Evolutionary conservation across 2,888 invertebrate species (phyloP).

Genomic region (Meiosimyza decipiens): DNA sequence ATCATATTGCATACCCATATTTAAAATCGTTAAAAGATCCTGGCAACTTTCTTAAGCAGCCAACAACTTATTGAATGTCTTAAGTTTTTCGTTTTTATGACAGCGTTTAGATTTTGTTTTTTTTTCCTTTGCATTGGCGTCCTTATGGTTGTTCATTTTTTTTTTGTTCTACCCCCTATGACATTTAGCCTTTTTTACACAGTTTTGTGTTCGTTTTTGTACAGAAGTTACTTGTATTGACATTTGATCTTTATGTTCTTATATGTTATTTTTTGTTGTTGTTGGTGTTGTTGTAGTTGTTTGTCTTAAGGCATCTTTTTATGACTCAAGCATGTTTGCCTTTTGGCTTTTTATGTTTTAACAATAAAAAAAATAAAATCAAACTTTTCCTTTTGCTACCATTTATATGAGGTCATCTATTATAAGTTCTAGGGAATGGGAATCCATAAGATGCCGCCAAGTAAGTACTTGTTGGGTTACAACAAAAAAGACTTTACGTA

Average conservation of each 20-base stretch:
- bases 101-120: constrained; percentile 58
- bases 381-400: constrained; percentile 51
- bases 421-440: constrained; percentile 47
- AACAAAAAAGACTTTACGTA: constrained; percentile 53
- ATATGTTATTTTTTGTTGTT: constrained; percentile 39
- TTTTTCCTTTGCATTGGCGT: constrained; percentile 41
- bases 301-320: constrained; percentile 65
- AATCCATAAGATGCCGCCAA: not conserved
- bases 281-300: constrained; percentile 49
- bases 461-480: not conserved
- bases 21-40: constrained; percentile 59
- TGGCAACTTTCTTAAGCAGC: constrained; percentile 23
- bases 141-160: constrained; percentile 41
- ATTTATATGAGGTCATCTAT: constrained; percentile 64
- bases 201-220: constrained; percentile 19
- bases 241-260: constrained; percentile 64
- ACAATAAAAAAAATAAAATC: constrained; percentile 67
- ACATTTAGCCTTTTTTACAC: constrained; percentile 13
- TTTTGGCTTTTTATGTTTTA: constrained; percentile 65
- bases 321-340: constrained; percentile 67
- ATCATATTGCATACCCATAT: constrained; percentile 48
- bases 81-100: constrained; percentile 63
- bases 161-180: not conserved
- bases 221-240: constrained; percentile 53
- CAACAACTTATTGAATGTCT: constrained; percentile 61